phyloP scores from a whole-genome alignment of 2,888 invertebrate species.

The Epirrhoe tristata region DNA sequence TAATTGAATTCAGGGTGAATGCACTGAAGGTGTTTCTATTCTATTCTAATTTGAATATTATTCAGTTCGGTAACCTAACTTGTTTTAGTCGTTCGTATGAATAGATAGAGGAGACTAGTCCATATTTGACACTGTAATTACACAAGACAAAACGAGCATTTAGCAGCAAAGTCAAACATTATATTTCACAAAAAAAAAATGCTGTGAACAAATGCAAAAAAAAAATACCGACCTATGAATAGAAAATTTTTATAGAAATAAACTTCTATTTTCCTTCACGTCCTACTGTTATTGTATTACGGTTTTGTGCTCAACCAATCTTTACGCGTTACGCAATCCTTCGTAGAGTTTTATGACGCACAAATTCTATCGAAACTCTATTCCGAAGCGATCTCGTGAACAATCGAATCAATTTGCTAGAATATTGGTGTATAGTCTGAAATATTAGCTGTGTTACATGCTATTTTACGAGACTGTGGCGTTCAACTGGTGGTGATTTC shows the following conservation, averaged over 20 bases:
- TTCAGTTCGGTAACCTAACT: not conserved
- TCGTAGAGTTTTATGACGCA: constrained; percentile 29
- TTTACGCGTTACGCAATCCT: constrained; percentile 18
- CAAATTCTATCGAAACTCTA: constrained; percentile 31
- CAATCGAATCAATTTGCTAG: constrained; percentile 15
- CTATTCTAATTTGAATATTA: not conserved
- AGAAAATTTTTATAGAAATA: not conserved
- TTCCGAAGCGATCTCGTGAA: constrained; percentile 28
- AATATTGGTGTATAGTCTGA: constrained; percentile 2
- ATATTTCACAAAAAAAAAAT: no score
- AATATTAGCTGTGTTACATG: not conserved
- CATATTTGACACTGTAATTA: no score
- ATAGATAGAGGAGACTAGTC: no score
- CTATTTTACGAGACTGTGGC: not conserved
- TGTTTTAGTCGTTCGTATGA: no score
- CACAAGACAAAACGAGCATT: no score
- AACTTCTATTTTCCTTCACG: constrained; percentile 1
- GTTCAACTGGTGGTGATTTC: no score
- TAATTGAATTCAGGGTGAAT: not conserved
- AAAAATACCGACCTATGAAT: not conserved
- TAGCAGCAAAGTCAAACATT: no score
- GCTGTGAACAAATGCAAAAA: no score
- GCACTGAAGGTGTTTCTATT: not conserved
- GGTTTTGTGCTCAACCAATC: constrained; percentile 17
- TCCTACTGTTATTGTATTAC: constrained; percentile 1